These are phyloP conservation scores for Phrynosoma platyrhinos DNA, from an alignment of 2,113 vertebrate genomes.

Conservation along the genomic window DNA sequence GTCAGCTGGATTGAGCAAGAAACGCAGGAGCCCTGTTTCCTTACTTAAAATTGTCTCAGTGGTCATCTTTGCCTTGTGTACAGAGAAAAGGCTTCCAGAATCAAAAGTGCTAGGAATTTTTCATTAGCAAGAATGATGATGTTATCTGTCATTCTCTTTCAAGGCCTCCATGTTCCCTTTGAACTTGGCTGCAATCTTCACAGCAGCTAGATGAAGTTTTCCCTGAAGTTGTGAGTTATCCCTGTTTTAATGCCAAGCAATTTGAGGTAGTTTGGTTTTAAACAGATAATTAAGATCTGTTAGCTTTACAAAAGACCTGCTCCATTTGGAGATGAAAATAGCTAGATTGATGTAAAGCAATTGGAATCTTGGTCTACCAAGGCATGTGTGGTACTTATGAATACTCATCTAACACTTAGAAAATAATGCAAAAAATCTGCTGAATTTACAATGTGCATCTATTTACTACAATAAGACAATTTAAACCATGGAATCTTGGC, in stretches of 20 bases:
- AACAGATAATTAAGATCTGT: not conserved
- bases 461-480: no score
- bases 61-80: not conserved
- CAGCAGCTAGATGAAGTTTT: not conserved
- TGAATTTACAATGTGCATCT: no score
- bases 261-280: not conserved
- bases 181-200: not conserved
- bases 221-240: not conserved
- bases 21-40: not conserved
- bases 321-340: not conserved
- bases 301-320: not conserved
- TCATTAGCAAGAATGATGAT: no score
- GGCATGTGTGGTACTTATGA: no score
- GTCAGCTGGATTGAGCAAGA: not conserved
- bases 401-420: no score
- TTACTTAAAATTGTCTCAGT: not conserved
- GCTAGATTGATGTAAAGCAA: not conserved
- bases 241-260: not conserved
- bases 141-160: no score
- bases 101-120: no score
- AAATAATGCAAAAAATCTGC: no score
- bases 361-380: not conserved
- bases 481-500: no score
- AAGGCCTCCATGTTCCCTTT: not conserved
- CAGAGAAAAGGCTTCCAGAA: no score